Conservation (phyloP, 2,113 vertebrate species). For the Gavialis gangeticus region DNA sequence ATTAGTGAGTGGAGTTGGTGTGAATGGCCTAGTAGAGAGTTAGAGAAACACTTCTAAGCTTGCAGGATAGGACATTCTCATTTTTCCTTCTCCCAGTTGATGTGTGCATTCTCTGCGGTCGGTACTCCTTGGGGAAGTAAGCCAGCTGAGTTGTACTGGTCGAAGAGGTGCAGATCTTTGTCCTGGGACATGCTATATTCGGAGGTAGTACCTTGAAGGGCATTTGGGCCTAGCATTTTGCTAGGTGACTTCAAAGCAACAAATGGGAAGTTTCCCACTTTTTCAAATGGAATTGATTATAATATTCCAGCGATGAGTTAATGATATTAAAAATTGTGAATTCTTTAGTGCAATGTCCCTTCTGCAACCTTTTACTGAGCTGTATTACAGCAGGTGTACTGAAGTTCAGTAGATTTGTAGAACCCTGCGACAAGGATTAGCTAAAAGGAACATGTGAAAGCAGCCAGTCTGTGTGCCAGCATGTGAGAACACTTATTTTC, state of each 20-base stretch:
- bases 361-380: slow-evolving; percentile 23
- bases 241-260: slow-evolving; percentile 49
- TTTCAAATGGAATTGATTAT: slow-evolving; percentile 28
- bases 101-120: background rate
- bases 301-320: slow-evolving; percentile 20
- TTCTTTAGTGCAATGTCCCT: slow-evolving; percentile 36
- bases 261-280: slow-evolving; percentile 36
- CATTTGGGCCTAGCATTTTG: slow-evolving; percentile 60
- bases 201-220: slow-evolving; percentile 30
- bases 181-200: slow-evolving; percentile 8
- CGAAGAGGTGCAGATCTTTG: slow-evolving; percentile 38
- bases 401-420: slow-evolving; percentile 36
- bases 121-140: background rate
- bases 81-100: slow-evolving; percentile 37
- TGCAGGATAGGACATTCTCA: slow-evolving; percentile 45
- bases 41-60: slow-evolving; percentile 66
- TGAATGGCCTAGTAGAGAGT: slow-evolving; percentile 43
- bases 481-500: slow-evolving; percentile 59
- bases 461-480: slow-evolving; percentile 5
- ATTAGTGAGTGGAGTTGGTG: slow-evolving; percentile 64
- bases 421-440: slow-evolving; percentile 24
- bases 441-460: slow-evolving; percentile 42
- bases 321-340: slow-evolving; percentile 44
- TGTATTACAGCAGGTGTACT: background rate
- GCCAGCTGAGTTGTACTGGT: slow-evolving; percentile 28